These are phyloP conservation scores for Bombus confusus DNA, from an alignment of 1,140 invertebrate genomes.

Conservation along the genomic window DNA sequence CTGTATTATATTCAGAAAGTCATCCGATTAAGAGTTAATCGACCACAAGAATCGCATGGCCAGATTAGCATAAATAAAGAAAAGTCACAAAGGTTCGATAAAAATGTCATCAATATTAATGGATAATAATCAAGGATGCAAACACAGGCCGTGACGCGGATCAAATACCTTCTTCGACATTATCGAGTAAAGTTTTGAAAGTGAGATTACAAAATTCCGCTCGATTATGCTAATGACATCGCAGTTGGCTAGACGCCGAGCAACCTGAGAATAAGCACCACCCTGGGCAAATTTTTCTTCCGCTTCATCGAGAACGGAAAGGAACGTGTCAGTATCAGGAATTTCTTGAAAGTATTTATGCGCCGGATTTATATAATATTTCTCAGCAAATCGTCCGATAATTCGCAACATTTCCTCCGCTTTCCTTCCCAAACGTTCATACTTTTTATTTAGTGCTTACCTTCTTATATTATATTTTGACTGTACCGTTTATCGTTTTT, in stretches of 20 bases:
- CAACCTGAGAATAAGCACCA: slow-evolving; percentile 47
- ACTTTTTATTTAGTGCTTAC: not conserved
- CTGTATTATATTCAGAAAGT: not conserved
- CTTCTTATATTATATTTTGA: no score
- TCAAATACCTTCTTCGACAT: not conserved
- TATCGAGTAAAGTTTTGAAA: slow-evolving; percentile 11
- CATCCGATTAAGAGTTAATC: not conserved
- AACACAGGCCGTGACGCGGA: no score
- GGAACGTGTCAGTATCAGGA: slow-evolving; percentile 59
- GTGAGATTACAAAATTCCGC: slow-evolving; percentile 35
- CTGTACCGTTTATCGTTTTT: no score
- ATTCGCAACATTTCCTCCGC: not conserved
- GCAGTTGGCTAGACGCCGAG: slow-evolving; percentile 27
- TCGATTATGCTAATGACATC: slow-evolving; percentile 62
- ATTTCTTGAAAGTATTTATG: slow-evolving; percentile 36
- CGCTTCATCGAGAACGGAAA: slow-evolving; percentile 40
- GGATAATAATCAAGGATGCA: not conserved
- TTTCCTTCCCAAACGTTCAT: not conserved
- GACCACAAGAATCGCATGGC: no score
- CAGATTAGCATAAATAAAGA: not conserved
- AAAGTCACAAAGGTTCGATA: no score
- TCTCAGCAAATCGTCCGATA: not conserved
- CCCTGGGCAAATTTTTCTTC: slow-evolving; percentile 54
- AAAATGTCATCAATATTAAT: not conserved
- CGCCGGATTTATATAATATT: slow-evolving; percentile 2